Evolutionary conservation across 1,140 invertebrate species (phyloP), one percentile per base, ranked within the genome.

Genomic region (Eumaeus atala): DNA sequence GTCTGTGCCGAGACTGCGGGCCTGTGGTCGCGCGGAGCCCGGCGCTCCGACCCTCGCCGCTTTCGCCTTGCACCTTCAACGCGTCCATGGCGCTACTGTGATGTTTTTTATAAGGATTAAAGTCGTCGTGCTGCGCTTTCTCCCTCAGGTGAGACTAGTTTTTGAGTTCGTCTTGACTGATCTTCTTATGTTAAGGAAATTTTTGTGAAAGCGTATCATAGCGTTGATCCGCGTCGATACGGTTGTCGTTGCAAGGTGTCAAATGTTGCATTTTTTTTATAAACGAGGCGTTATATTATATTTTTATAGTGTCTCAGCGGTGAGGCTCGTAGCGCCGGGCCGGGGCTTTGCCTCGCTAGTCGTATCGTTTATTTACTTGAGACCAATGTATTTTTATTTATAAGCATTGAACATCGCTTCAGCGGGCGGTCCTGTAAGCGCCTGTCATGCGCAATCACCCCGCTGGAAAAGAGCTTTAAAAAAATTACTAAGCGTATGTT

Each of bases 341-440:
- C 47, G 66, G 62, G 67, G 59, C 18, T 34, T 38, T 34, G 48
- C 53, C 64, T 72, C 75, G 37, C 76, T 76, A 76, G 74, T 76
- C 77, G 80, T 80, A 82, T 82, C 74, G 78, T 74, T 82, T 82
- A 83, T 83, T 85, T 83, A 85, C 76, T 75, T 74, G 77, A 77
- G 82, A 85, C 78, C 77, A 83, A 83, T 77, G 76, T 81, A 76
- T 82, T 77, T 78, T 81, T 77, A 80, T 83, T 80, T 82, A 74
- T 73, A 59, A 66, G 62, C 70, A 67, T 48, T 60, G 64, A 48
- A 64, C 62, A 56, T 54, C 61, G 66, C 71, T 60, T 52, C 58
- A 63, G 76, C 64, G 74, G 69, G 68, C 56, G 67, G 47, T 36
- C 55, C 35, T n/a, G 18, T 14, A 8, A 14, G 37, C 54, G 56